A percentile compares a stretch with the other conserved stretches of the same genome.
Conservation (phyloP, 2,797 vertebrate genomes). For the Amblyraja radiata region DNA sequence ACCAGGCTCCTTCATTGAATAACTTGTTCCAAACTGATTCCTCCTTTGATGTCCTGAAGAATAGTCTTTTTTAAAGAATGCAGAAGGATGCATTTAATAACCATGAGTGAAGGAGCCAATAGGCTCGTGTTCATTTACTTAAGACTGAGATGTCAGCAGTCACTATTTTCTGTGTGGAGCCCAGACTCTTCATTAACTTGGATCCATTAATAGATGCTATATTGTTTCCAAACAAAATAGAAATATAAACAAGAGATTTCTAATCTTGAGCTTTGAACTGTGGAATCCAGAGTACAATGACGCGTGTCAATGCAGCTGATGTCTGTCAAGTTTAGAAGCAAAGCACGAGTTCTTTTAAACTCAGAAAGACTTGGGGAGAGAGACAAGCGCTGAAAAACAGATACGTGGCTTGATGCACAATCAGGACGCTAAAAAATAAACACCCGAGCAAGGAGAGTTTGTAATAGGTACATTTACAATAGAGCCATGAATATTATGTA, state of each 20-base stretch:
- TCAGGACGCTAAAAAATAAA: conserved; percentile 12
- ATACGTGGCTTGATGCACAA: not conserved
- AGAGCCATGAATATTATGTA: not conserved
- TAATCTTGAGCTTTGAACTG: conserved; percentile 22
- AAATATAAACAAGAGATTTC: not conserved
- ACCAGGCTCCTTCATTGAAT: not conserved
- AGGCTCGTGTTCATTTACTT: not conserved
- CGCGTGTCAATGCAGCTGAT: not conserved
- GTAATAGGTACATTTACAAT: not conserved
- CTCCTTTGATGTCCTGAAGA: conserved; percentile 19
- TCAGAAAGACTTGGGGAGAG: conserved; percentile 4
- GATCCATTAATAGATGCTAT: not conserved
- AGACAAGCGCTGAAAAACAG: not conserved
- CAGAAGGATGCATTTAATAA: conserved; percentile 27
- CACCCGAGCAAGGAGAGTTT: not conserved
- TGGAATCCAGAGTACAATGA: conserved; percentile 5
- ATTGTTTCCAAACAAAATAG: not conserved
- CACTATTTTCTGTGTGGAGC: conserved; percentile 16
- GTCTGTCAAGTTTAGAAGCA: conserved; percentile 17
- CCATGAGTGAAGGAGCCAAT: not conserved
- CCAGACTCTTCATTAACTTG: not conserved
- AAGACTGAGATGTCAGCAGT: not conserved
- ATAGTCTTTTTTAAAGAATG: conserved; percentile 22
- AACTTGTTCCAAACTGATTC: conserved; percentile 32
- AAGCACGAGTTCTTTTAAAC: conserved; percentile 4